These are phyloP conservation scores for Parapristionchus giblindavisi DNA, from an alignment of 2,888 invertebrate genomes.

Conservation along the genomic window DNA sequence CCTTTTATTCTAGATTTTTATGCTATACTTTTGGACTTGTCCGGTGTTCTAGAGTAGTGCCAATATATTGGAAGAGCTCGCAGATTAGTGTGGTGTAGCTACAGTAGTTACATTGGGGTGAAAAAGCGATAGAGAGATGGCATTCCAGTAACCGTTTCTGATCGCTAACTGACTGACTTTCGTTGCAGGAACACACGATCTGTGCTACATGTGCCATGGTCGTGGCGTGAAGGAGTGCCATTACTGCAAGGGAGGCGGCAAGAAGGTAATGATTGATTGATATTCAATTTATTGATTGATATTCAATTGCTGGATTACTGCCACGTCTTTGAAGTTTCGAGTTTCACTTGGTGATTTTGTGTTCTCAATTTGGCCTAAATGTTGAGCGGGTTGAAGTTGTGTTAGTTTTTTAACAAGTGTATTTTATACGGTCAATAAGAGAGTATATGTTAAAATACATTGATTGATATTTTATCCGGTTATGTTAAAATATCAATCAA, in stretches of 20 bases:
- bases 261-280: constrained; percentile 57
- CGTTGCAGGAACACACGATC: constrained; percentile 59
- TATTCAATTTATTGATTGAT: neutral
- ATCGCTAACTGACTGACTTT: neutral
- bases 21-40: too few relatives aligned
- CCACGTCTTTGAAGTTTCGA: neutral
- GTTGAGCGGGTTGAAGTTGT: too few relatives aligned
- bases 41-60: too few relatives aligned
- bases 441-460: neutral
- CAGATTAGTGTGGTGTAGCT: too few relatives aligned
- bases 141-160: neutral
- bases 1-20: too few relatives aligned
- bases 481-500: neutral
- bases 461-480: neutral
- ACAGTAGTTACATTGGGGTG: too few relatives aligned
- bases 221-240: constrained; percentile 66
- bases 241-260: constrained; percentile 69
- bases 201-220: constrained; percentile 69
- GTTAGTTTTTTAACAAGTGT: too few relatives aligned
- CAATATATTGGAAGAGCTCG: too few relatives aligned
- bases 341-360: too few relatives aligned
- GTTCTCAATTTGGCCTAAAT: too few relatives aligned
- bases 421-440: too few relatives aligned
- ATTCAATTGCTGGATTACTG: neutral
- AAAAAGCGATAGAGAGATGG: neutral